Percentiles rank a stretch among this genome's conserved stretches.
Evolutionary conservation across 64 coral and sea anemone genomes (phyloP).

Genomic region (Dendronephthya gigantea): DNA sequence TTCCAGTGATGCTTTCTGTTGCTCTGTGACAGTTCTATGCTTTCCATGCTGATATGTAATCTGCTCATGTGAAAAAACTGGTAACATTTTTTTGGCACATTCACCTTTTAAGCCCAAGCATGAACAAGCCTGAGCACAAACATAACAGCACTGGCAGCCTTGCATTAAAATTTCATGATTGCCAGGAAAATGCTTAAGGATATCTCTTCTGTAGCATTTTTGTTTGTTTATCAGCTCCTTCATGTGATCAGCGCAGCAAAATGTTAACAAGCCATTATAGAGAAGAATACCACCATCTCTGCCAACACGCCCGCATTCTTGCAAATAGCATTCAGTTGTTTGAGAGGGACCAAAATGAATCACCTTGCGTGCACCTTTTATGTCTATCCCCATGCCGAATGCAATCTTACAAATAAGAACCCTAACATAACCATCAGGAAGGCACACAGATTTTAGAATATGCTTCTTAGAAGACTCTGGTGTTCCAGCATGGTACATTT

Average conservation of each 20-base stretch:
- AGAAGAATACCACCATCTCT: constrained; percentile 2
- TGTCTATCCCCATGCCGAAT: background rate
- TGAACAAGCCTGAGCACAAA: constrained; percentile 5
- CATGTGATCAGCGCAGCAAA: background rate
- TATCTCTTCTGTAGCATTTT: background rate
- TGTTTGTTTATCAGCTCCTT: background rate
- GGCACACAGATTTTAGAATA: background rate
- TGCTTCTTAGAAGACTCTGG: background rate
- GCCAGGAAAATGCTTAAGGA: background rate
- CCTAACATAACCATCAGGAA: constrained; percentile 11
- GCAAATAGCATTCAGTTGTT: background rate
- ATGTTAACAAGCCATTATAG: background rate
- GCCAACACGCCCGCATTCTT: constrained; percentile 13
- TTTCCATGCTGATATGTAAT: background rate
- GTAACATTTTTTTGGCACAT: background rate
- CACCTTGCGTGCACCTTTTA: background rate
- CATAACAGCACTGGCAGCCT: background rate
- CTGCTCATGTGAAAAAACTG: background rate
- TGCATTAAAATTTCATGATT: background rate
- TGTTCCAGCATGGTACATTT: constrained; percentile 5
- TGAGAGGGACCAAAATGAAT: constrained; percentile 15
- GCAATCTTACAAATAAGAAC: background rate
- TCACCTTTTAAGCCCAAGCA: background rate
- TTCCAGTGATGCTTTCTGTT: background rate
- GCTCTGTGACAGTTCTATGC: background rate